A percentile compares a stretch with the other conserved stretches of the same genome.
These are phyloP conservation scores for Ursus arctos DNA, from an alignment of 2,113 vertebrate species.

Conservation along the genomic window DNA sequence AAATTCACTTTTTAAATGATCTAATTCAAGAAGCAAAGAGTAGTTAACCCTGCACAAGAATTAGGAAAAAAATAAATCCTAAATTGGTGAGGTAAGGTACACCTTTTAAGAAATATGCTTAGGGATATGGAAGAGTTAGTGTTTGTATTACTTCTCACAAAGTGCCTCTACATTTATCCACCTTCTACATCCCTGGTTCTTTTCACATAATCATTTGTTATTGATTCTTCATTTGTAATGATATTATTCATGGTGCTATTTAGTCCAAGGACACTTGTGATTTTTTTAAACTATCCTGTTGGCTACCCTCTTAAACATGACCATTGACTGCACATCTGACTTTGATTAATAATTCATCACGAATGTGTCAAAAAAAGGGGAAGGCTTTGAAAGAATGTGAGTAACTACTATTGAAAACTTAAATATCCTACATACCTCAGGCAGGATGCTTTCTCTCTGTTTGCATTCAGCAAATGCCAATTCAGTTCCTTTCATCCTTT, in stretches of 20 bases:
- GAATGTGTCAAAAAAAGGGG: constrained; percentile 20
- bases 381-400: constrained; percentile 33
- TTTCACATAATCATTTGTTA: constrained; percentile 27
- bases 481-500: constrained; percentile 38
- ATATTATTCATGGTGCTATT: constrained; percentile 3
- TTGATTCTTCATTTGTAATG: neutral
- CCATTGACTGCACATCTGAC: neutral
- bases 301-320: neutral
- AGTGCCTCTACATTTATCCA: neutral
- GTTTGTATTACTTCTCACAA: constrained; percentile 7
- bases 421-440: neutral
- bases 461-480: neutral
- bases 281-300: neutral
- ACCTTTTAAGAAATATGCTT: constrained; percentile 43
- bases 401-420: neutral
- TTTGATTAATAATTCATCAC: constrained; percentile 33
- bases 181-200: neutral
- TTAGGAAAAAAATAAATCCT: neutral
- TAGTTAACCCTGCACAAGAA: constrained; percentile 7
- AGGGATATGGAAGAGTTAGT: constrained; percentile 8
- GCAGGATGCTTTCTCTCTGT: neutral
- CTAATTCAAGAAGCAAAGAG: neutral
- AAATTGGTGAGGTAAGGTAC: constrained; percentile 22
- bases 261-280: constrained; percentile 12
- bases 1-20: neutral